Conservation (phyloP, 2,888 invertebrate genomes). For the Metellina segmentata region DNA sequence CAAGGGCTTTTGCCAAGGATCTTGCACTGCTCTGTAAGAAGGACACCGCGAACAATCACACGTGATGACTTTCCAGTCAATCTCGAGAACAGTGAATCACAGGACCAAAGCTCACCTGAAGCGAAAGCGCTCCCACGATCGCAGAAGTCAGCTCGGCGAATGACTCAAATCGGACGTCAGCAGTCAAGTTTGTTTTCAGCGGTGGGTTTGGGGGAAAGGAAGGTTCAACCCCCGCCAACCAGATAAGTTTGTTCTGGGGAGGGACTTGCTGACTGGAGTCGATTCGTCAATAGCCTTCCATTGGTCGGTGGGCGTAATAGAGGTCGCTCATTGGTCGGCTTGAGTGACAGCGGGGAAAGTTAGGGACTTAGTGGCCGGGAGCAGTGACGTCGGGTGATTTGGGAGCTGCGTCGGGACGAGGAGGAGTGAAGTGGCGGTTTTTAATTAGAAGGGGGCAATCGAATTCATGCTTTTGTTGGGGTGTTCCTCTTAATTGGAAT, state of each 20-base stretch:
- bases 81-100: background rate
- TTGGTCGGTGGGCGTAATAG: background rate
- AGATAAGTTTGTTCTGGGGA: background rate
- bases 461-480: background rate
- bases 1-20: too few species aligned
- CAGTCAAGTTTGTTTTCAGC: background rate
- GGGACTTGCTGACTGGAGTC: background rate
- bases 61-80: too few species aligned
- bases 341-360: background rate
- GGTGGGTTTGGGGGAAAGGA: background rate
- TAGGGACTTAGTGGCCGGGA: background rate
- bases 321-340: background rate
- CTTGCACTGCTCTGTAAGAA: too few species aligned
- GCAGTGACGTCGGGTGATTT: background rate
- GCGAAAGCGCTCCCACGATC: background rate
- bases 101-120: background rate
- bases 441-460: background rate
- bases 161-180: background rate
- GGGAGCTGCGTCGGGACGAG: too few species aligned
- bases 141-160: too few species aligned
- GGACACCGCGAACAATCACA: too few species aligned
- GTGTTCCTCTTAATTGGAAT: too few species aligned
- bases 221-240: background rate
- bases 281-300: slow-evolving; percentile 8
- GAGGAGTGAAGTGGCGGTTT: too few species aligned